These are phyloP conservation scores for Eilema depressum DNA, from an alignment of 2,888 invertebrate species.

Conservation along the genomic window DNA sequence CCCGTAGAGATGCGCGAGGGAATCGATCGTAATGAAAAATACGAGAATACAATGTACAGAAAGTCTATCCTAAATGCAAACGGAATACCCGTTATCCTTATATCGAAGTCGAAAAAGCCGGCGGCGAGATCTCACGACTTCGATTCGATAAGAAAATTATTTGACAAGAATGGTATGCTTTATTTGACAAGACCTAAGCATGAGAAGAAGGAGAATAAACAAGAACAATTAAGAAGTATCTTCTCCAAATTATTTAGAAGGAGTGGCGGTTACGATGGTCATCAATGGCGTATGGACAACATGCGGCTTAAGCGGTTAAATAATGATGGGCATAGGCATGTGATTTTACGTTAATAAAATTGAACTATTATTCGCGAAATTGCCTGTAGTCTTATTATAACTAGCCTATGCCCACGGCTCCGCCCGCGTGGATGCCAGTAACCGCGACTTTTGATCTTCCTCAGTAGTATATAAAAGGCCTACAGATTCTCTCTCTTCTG, in stretches of 20 bases:
- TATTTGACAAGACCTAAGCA: conserved; percentile 7
- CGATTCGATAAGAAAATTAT: conserved; percentile 6
- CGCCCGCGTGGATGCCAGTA: no score
- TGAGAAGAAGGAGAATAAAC: no score
- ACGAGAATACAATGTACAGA: conserved; percentile 7
- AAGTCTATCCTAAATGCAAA: neutral
- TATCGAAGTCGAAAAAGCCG: neutral
- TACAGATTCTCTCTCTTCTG: no score
- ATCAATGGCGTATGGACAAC: neutral
- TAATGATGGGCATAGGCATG: neutral
- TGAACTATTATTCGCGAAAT: neutral
- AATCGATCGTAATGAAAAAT: neutral
- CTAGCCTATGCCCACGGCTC: no score
- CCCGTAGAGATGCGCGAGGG: neutral
- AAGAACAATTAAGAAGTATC: neutral
- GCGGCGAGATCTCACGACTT: neutral
- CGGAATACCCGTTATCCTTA: neutral
- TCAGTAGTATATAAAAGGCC: no score
- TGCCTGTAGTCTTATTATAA: neutral
- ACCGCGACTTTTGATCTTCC: no score
- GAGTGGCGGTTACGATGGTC: neutral
- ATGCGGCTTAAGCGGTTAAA: neutral
- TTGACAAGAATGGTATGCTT: conserved; percentile 20
- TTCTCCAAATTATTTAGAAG: neutral
- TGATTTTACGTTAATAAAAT: neutral